These are phyloP conservation scores for Sphaerodactylus townsendi DNA, from an alignment of 2,113 vertebrate genomes.

Conservation along the genomic window DNA sequence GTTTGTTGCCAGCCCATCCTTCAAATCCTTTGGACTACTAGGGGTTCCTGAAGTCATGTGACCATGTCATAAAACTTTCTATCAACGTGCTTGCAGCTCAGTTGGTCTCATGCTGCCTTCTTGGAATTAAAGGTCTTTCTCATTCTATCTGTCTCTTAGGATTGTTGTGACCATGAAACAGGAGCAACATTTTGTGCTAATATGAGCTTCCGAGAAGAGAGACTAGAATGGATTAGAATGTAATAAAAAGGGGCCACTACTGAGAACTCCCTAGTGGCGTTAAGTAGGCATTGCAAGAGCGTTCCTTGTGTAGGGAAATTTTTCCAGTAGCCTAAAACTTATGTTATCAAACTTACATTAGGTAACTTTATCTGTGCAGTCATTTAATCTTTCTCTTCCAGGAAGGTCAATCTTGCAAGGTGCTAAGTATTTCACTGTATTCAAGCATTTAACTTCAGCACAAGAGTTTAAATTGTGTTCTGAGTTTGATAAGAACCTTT, in stretches of 20 bases:
- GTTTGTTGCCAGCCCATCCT: too few species aligned
- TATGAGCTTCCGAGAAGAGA: not conserved
- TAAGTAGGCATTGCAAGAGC: not conserved
- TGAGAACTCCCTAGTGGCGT: not conserved
- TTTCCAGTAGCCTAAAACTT: not conserved
- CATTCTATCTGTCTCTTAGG: not conserved
- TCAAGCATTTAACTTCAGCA: not conserved
- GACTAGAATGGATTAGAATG: not conserved
- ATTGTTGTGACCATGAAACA: not conserved
- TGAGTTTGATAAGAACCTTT: not conserved
- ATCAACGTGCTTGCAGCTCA: too few species aligned
- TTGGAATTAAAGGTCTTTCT: too few species aligned
- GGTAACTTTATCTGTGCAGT: not conserved
- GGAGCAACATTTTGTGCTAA: not conserved
- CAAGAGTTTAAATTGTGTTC: not conserved
- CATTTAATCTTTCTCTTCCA: not conserved
- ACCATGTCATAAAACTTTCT: too few species aligned
- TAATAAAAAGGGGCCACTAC: not conserved
- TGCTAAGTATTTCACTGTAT: not conserved
- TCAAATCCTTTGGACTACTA: too few species aligned
- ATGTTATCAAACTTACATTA: not conserved
- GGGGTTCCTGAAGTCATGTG: too few species aligned
- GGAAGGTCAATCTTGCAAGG: not conserved
- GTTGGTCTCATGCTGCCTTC: too few species aligned
- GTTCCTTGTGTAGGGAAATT: not conserved